phyloP scores from a whole-genome alignment of 2,888 invertebrate genomes.

The Molorchus minor region DNA sequence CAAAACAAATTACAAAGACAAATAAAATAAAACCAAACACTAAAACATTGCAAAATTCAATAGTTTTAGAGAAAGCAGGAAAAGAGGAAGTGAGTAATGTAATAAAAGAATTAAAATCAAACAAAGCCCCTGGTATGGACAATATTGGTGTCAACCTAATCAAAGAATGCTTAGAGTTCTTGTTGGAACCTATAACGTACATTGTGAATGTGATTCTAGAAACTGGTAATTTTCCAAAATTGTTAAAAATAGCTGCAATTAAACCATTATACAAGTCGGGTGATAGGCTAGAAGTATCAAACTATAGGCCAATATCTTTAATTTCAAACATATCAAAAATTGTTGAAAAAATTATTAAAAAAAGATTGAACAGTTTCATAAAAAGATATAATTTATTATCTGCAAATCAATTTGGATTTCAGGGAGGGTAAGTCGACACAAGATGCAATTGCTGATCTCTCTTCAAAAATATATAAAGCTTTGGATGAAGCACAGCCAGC shows the following conservation, averaged over 20 bases:
- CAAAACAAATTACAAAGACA: neutral
- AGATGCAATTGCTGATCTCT: constrained; percentile 17
- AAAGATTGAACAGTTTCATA: constrained; percentile 19
- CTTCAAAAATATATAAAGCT: neutral
- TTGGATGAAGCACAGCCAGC: neutral
- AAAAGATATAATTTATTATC: constrained; percentile 15
- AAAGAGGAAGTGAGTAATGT: constrained; percentile 10
- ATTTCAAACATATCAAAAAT: constrained; percentile 19
- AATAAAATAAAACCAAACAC: constrained; percentile 5
- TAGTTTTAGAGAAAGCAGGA: constrained; percentile 11
- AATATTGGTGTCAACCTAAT: constrained; percentile 2
- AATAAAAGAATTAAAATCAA: constrained; percentile 1
- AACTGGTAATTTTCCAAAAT: constrained; percentile 18
- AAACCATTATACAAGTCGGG: constrained; percentile 24
- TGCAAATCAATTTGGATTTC: constrained; percentile 26
- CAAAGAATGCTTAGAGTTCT: constrained; percentile 3
- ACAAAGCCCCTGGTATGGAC: constrained; percentile 19
- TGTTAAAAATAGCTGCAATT: constrained; percentile 20
- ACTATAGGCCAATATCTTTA: constrained; percentile 26
- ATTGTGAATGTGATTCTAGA: constrained; percentile 13
- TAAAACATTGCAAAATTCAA: neutral
- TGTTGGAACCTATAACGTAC: constrained; percentile 14
- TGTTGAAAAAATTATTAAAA: constrained; percentile 17
- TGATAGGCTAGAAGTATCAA: constrained; percentile 5
- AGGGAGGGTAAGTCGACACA: constrained; percentile 7